Conservation (phyloP, 2,113 vertebrate species). For the Lasiurus cinereus region DNA sequence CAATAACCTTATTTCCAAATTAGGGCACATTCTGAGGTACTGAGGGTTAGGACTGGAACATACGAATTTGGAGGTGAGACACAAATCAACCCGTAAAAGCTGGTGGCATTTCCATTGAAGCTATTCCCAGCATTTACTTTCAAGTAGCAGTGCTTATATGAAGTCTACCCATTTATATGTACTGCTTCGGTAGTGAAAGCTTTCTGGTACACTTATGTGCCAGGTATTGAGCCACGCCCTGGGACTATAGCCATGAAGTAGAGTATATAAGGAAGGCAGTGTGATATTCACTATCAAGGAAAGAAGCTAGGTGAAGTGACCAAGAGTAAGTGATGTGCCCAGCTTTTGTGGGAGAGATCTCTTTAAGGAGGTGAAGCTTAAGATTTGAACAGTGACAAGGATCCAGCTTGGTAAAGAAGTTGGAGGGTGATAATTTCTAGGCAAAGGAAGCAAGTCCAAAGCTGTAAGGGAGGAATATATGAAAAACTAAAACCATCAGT, state of each 20-base stretch:
- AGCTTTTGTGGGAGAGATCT: neutral
- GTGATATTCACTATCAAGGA: neutral
- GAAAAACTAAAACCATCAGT: neutral
- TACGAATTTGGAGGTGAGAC: neutral
- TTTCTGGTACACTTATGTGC: neutral
- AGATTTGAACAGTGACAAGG: neutral
- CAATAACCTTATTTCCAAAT: neutral
- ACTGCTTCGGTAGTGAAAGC: neutral
- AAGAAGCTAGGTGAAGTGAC: neutral
- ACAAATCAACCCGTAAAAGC: neutral
- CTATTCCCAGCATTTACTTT: neutral
- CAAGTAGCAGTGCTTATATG: neutral
- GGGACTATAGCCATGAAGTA: neutral
- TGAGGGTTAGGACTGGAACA: neutral
- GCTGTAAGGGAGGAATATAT: neutral
- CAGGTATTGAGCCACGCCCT: neutral
- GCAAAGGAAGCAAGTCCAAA: neutral
- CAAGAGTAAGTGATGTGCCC: neutral
- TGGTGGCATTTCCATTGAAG: neutral
- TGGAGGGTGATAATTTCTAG: neutral
- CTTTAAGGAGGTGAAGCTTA: neutral
- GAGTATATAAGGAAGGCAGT: neutral
- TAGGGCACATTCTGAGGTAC: neutral
- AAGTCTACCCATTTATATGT: neutral
- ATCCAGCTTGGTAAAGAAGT: neutral